These are phyloP conservation scores for Centropus unirufus DNA, from an alignment of 2,113 vertebrate genomes.

Conservation along the genomic window DNA sequence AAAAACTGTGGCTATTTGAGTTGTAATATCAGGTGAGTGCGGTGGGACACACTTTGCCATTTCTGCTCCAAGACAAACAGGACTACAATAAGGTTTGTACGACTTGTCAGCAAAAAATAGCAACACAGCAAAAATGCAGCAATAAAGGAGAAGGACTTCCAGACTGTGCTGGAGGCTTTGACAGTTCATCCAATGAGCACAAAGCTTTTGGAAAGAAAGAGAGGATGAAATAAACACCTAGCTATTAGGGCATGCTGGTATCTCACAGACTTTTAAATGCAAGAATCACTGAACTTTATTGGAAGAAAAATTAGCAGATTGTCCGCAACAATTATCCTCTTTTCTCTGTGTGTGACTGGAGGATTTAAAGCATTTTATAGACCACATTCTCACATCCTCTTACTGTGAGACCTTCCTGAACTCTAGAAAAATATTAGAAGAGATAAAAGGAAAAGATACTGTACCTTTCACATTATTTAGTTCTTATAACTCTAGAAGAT, in stretches of 20 bases:
- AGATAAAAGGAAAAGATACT: neutral
- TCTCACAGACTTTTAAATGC: neutral
- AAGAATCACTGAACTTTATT: neutral
- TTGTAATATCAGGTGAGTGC: neutral
- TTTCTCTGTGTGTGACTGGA: neutral
- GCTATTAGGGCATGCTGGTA: neutral
- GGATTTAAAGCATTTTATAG: neutral
- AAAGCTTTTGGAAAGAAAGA: neutral
- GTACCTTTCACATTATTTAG: neutral
- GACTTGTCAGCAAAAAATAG: neutral
- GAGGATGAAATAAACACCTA: neutral
- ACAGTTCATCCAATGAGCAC: neutral
- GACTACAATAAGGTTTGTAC: neutral
- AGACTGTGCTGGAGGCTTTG: neutral
- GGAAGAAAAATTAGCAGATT: neutral
- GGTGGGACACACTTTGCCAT: neutral
- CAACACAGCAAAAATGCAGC: neutral
- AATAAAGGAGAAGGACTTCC: neutral
- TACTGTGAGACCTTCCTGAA: neutral
- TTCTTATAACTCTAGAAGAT: neutral
- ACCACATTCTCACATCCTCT: neutral
- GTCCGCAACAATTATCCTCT: neutral
- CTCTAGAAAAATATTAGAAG: neutral
- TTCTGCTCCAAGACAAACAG: slow-evolving; percentile 23
- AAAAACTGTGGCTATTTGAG: neutral